These are phyloP conservation scores for Cynopterus brachyotis DNA, from an alignment of 2,113 vertebrate genomes.

Conservation along the genomic window DNA sequence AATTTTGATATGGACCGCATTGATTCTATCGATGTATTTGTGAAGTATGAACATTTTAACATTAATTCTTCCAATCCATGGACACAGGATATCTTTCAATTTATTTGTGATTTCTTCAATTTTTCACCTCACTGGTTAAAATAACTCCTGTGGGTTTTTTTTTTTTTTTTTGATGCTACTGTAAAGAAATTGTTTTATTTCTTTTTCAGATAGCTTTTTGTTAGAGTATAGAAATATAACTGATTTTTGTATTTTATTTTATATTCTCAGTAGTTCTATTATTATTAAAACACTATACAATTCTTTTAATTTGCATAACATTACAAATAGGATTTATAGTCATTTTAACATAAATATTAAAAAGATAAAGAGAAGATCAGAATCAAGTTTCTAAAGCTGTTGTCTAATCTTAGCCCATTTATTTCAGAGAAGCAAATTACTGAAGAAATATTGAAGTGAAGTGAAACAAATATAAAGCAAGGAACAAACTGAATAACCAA, in stretches of 20 bases:
- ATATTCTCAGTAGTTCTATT: not conserved
- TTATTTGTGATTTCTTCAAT: not conserved
- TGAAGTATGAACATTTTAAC: not conserved
- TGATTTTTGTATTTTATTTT: not conserved
- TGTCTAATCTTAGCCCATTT: not conserved
- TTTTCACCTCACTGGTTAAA: not conserved
- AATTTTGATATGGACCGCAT: not conserved
- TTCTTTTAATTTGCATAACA: constrained; percentile 9
- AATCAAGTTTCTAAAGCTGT: not conserved
- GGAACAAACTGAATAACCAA: not conserved
- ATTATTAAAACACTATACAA: not conserved
- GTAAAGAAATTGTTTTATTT: not conserved
- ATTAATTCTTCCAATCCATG: not conserved
- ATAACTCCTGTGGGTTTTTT: not conserved
- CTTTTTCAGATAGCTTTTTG: not conserved
- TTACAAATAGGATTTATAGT: not conserved
- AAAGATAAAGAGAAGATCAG: not conserved
- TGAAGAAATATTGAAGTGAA: not conserved
- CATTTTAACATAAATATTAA: not conserved
- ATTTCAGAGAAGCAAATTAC: not conserved
- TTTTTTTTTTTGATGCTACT: not conserved
- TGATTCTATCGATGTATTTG: not conserved
- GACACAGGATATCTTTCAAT: not conserved
- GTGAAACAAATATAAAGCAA: not conserved
- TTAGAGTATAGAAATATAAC: not conserved